These are phyloP conservation scores for Amphiura filiformis DNA, from an alignment of 35 echinoderm and acorn worm genomes.

Conservation along the genomic window DNA sequence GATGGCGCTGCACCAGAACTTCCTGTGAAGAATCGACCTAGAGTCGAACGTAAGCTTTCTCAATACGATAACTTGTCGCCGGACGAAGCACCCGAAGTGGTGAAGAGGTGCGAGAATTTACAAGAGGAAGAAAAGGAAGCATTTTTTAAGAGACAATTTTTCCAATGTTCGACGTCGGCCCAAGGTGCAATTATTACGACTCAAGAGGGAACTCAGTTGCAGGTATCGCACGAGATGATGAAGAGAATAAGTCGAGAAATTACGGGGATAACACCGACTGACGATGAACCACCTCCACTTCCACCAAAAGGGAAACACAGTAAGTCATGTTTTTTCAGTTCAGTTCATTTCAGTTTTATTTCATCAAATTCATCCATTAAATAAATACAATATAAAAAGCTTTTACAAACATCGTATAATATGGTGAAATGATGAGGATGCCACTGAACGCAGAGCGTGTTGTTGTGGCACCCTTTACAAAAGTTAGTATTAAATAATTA, in stretches of 20 bases:
- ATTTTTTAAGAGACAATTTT: background rate
- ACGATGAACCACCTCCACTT: constrained; percentile 59
- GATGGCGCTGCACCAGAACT: constrained; percentile 53
- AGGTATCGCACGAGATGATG: constrained; percentile 1
- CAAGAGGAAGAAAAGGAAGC: constrained; percentile 20
- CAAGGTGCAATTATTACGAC: background rate
- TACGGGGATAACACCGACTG: background rate
- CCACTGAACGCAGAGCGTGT: no score
- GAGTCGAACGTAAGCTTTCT: constrained; percentile 59
- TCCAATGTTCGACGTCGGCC: no score
- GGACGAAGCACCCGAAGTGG: constrained; percentile 43
- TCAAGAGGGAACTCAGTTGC: background rate
- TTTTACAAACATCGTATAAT: no score
- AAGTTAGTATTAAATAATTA: no score
- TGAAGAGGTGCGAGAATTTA: constrained; percentile 41
- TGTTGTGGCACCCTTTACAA: no score
- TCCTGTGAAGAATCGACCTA: constrained; percentile 53
- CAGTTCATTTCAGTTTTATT: no score
- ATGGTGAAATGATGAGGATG: no score
- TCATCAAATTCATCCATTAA: no score
- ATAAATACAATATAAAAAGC: no score
- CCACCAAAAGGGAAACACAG: constrained; percentile 84
- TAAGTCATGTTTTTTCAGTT: no score
- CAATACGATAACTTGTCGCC: constrained; percentile 72
- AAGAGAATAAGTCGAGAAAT: constrained; percentile 16